A percentile compares a stretch with the other conserved stretches of the same genome.
These are phyloP conservation scores for Sebastes reedi DNA, from an alignment of 2,797 vertebrate species.

Conservation along the genomic window DNA sequence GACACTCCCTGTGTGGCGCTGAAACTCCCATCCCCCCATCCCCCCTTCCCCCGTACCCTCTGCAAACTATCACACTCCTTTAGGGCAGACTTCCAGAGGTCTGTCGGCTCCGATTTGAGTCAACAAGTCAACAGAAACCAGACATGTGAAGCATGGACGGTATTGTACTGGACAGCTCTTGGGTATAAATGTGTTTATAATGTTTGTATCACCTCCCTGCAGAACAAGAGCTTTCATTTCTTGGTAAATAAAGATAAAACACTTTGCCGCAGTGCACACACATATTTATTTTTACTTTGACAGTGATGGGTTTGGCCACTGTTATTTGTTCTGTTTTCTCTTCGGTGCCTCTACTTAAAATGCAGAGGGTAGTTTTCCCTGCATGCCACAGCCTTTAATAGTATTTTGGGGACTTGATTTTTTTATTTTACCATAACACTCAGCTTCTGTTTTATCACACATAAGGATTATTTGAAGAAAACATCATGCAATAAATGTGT, in stretches of 20 bases:
- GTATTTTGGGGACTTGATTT: slow-evolving; percentile 3
- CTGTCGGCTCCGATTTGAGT: slow-evolving; percentile 72
- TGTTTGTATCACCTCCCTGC: slow-evolving; percentile 11
- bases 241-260: slow-evolving; percentile 38
- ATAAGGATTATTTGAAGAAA: not conserved
- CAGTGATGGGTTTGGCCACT: slow-evolving; percentile 10
- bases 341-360: slow-evolving; percentile 26
- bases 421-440: not conserved
- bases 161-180: not conserved
- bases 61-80: slow-evolving; percentile 54
- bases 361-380: slow-evolving; percentile 13
- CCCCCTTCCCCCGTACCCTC: slow-evolving; percentile 1
- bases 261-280: not conserved
- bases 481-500: not conserved
- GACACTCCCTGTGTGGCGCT: slow-evolving; percentile 32
- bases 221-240: slow-evolving; percentile 14
- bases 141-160: slow-evolving; percentile 12
- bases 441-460: not conserved
- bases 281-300: slow-evolving; percentile 47
- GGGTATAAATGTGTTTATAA: slow-evolving; percentile 17
- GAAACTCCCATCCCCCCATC: slow-evolving; percentile 17
- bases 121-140: slow-evolving; percentile 45
- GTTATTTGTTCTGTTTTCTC: slow-evolving; percentile 20
- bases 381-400: not conserved
- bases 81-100: slow-evolving; percentile 48